Evolutionary conservation across 2,797 vertebrate genomes (phyloP), one percentile per base, ranked within the genome.

Genomic region (Fratercula arctica): DNA sequence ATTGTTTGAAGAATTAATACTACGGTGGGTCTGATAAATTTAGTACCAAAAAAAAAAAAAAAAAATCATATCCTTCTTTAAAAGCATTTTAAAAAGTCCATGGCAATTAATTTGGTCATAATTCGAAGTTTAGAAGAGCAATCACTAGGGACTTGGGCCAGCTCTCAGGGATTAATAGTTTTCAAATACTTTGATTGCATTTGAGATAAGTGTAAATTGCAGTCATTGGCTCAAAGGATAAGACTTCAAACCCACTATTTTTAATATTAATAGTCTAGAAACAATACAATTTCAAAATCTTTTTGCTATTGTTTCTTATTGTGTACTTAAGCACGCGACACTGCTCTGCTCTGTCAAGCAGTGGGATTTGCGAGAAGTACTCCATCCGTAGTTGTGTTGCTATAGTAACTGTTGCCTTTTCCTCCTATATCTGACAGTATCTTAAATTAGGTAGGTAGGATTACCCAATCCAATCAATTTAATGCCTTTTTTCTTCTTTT

Each of bases 321-420:
- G 19, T 68, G 18, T 76, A 59, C 35, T 89, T 66, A 74, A 84
- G 70, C 54, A 83, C 54, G 74, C 35, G 75, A 61, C 72, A 28
- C 35, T 35, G 48, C 56, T 89, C 28, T 77, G 77, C 80, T 91
- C 95, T 96, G 94, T 96, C 85, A 95, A 88, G 83, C 79, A 54
- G 28, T 56, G 84, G 77, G 73, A 74, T 90, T 95, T 85, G 80
- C 43, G 43, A 63, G 35, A 59, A 67, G 51, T 39, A 61, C 51
- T 87, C 37, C 67, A 74, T 86, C 92, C 70, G 35, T 91, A 76
- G 88, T 86, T 90, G 60, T 77, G 97, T 98, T 98, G 82, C 98
- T 93, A 98, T 98, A 96, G 98, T 93, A 98, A 98, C 97, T 14
- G n/a, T 84, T 86, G 87, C 89, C 70, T 96, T 93, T 94, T 85